Evolutionary conservation across 2,797 vertebrate genomes (phyloP).

Genomic region (Cryptoprocta ferox): DNA sequence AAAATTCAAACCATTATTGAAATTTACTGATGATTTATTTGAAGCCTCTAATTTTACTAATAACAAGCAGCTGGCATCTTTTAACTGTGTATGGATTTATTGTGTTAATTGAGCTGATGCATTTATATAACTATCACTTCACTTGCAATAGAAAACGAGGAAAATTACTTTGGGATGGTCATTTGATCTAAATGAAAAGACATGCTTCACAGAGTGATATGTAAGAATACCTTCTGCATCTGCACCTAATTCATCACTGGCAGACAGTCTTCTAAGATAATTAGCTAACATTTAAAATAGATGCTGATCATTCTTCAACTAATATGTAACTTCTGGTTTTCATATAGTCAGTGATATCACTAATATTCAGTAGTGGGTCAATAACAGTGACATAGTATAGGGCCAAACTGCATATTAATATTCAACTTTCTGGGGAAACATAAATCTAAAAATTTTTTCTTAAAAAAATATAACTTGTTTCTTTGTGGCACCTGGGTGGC

Average conservation of each 20-base stretch:
- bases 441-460: not conserved
- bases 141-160: not conserved
- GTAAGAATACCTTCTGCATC: not conserved
- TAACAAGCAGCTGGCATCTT: not conserved
- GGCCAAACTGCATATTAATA: not conserved
- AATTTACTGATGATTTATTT: not conserved
- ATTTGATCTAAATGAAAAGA: not conserved
- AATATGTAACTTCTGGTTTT: not conserved
- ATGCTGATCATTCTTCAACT: not conserved
- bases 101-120: not conserved
- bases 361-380: not conserved
- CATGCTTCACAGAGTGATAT: not conserved
- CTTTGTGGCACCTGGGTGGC: too few relatives aligned
- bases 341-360: not conserved
- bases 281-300: not conserved
- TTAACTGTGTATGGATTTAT: not conserved
- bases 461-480: not conserved
- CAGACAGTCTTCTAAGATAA: not conserved
- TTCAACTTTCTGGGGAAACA: not conserved
- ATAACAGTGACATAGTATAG: not conserved
- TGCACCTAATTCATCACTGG: not conserved
- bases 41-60: not conserved
- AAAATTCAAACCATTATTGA: not conserved
- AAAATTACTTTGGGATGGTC: not conserved
- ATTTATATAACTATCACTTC: not conserved